Percentiles rank a stretch among this genome's conserved stretches.
phyloP scores from a whole-genome alignment of 2,888 invertebrate species.

The Aproaerema taeniolella region DNA sequence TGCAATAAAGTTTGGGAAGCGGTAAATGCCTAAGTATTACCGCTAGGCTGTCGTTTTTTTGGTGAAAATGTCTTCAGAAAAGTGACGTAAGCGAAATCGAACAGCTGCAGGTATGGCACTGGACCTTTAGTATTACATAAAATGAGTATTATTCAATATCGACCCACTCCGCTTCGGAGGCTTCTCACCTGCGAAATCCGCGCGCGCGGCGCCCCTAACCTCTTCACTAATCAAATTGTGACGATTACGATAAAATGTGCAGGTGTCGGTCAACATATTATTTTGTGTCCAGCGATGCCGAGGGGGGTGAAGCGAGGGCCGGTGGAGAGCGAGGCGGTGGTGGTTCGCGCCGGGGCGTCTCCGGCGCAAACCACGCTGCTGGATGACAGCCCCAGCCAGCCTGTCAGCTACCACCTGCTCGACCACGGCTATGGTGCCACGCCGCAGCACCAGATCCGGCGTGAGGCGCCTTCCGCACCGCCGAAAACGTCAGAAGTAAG shows the following conservation, averaged over 20 bases:
- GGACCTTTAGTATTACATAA: conserved; percentile 40
- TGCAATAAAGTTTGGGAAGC: conserved; percentile 41
- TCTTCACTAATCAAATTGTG: conserved; percentile 71
- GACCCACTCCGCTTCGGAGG: conserved; percentile 67
- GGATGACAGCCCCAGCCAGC: conserved; percentile 74
- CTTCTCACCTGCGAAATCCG: conserved; percentile 64
- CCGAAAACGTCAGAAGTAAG: conserved; percentile 77
- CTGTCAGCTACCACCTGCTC: conserved; percentile 85
- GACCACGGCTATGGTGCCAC: conserved; percentile 93
- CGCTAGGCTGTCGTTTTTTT: conserved; percentile 64
- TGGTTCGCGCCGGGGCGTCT: conserved; percentile 70
- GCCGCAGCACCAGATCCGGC: conserved; percentile 82
- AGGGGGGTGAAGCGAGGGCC: conserved; percentile 78
- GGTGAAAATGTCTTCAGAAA: conserved; percentile 58
- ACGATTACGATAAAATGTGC: conserved; percentile 39
- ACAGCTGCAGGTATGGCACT: conserved; percentile 43
- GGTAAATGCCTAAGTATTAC: conserved; percentile 55
- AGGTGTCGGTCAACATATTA: conserved; percentile 23
- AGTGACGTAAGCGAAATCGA: conserved; percentile 64
- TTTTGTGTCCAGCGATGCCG: conserved; percentile 72
- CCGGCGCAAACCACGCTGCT: conserved; percentile 73
- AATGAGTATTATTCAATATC: conserved; percentile 50
- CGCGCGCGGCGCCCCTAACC: conserved; percentile 75
- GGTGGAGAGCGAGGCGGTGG: conserved; percentile 73
- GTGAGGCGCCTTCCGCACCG: conserved; percentile 72